Base-by-base conservation (phyloP, 2,797 vertebrate genomes). In the Myotis findleyi region DNA sequence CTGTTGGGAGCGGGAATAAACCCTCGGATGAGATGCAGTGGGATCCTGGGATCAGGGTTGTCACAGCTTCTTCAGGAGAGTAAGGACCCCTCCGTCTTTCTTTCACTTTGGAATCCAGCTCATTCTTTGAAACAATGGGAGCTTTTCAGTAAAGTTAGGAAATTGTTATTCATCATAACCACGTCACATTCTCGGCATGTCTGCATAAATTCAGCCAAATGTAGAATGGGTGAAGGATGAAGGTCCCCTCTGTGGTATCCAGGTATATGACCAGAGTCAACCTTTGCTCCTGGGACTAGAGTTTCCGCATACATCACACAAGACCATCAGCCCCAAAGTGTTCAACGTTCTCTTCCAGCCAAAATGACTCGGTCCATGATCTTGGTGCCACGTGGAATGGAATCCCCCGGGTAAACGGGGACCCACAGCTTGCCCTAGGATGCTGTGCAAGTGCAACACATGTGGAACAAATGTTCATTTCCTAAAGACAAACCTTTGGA, bases 401-500 rank as follows among this genome's bases (percentile, higher is more conserved):
- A 33, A 51, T 51, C 23, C 23, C 30, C 13, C 23, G 3, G 8
- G 30, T 44, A 64, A 10, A 66, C 0, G 0, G 16, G 20, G 20
- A 20, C 44, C 64, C 10, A 1, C 51, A 18, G 2, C 23, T 10
- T 41, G 68, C 10, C 9, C 27, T 9, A 20, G 76, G 47, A 53
- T 83, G 16, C 88, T 85, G 4, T 44, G 64, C 73, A 64, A 75
- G 20, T 18, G 12, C 14, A 87, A 55, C 33, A 51, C 72, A 12
- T 0, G 27, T 62, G 77, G 73, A 79, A 57, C 3, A 8, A 3
- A 10, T 9, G 18, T 14, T 51, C 6, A 20, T 66, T 30, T 11
- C 62, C 85, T 84, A 83, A 72, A 90, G 96, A 90, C 77, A 88
- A 84, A 90, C 57, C 89, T 97, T 87, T 47, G 1, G 5, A 92